A percentile compares a stretch with the other conserved stretches of the same genome.
These are phyloP conservation scores for Drosophila aff. DNA, from an alignment of 1,140 invertebrate genomes.

Conservation along the genomic window DNA sequence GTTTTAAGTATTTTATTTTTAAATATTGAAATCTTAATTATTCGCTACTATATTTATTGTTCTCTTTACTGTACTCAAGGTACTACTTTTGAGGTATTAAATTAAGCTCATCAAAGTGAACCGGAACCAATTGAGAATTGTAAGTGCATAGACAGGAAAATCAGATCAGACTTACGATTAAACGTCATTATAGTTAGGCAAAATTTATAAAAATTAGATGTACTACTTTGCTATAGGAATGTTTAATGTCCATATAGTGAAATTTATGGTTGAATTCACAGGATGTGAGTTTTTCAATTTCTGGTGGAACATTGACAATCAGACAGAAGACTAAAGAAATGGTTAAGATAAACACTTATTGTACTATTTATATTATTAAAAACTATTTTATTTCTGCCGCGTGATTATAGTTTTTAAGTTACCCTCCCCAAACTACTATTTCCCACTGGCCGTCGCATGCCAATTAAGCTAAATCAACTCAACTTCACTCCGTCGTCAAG, in stretches of 20 bases:
- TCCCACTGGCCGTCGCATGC: not conserved
- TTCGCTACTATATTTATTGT: too few species aligned
- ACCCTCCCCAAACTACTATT: not conserved
- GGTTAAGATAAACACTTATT: not conserved
- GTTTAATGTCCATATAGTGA: too few species aligned
- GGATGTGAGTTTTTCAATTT: not conserved
- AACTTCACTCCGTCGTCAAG: slow-evolving; percentile 13
- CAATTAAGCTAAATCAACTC: slow-evolving; percentile 8
- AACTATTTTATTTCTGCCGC: not conserved
- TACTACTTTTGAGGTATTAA: too few species aligned
- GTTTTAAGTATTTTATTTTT: not conserved
- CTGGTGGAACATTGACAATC: not conserved
- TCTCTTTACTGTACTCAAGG: too few species aligned
- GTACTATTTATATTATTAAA: not conserved
- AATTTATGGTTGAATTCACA: too few species aligned
- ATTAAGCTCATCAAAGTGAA: too few species aligned
- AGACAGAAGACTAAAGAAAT: not conserved
- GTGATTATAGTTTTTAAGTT: not conserved
- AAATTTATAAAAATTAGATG: too few species aligned
- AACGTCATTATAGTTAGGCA: too few species aligned
- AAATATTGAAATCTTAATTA: not conserved
- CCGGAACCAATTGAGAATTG: too few species aligned
- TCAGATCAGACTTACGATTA: too few species aligned
- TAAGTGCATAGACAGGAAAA: too few species aligned
- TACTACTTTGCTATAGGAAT: too few species aligned